These are phyloP conservation scores for Alca torda DNA, from an alignment of 2,797 vertebrate genomes.

Conservation along the genomic window DNA sequence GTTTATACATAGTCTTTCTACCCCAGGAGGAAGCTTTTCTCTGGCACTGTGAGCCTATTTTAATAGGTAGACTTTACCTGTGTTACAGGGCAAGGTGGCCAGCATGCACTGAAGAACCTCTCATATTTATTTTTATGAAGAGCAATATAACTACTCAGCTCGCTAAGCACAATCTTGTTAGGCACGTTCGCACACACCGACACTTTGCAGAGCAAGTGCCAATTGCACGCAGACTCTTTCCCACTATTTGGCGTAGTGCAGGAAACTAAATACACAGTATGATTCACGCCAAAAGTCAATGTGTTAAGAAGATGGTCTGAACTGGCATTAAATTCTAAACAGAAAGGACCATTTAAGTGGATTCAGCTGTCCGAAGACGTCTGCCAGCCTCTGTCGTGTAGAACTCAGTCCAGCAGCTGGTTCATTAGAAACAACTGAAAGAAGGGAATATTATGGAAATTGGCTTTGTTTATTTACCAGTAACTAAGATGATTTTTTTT, in stretches of 20 bases:
- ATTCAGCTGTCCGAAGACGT: slow-evolving; percentile 30
- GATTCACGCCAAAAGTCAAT: neutral
- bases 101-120: neutral
- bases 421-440: slow-evolving; percentile 26
- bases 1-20: neutral
- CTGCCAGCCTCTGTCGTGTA: neutral
- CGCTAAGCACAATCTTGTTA: neutral
- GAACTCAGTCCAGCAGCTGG: slow-evolving; percentile 10
- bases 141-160: neutral
- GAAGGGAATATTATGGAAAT: neutral
- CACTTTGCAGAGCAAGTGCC: neutral
- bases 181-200: neutral
- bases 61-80: slow-evolving; percentile 14
- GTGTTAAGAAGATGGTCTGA: slow-evolving; percentile 46
- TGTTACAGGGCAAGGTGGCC: neutral
- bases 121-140: neutral
- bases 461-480: neutral
- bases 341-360: slow-evolving; percentile 51
- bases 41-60: neutral
- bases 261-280: neutral
- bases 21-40: slow-evolving; percentile 1
- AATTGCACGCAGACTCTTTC: neutral
- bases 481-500: neutral
- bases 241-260: neutral
- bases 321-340: slow-evolving; percentile 14